A percentile compares a stretch with the other conserved stretches of the same genome.
Evolutionary conservation across 2,888 invertebrate genomes (phyloP).

Genomic region (Saturnia japonica): DNA sequence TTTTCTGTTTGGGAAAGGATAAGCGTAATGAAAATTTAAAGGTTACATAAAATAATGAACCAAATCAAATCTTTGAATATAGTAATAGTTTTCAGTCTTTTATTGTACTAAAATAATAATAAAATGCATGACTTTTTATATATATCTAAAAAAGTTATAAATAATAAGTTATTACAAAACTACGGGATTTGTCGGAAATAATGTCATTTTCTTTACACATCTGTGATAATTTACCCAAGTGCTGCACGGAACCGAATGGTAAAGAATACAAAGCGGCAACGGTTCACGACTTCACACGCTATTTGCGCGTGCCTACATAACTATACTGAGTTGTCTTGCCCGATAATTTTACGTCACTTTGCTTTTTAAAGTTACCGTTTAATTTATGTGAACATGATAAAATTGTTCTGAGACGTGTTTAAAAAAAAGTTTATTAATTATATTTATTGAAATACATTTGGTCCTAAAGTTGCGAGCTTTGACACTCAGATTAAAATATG

Average conservation of each 20-base stretch:
- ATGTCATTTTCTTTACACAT: conserved; percentile 35
- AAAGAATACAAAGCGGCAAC: conserved; percentile 23
- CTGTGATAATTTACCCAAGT: conserved; percentile 32
- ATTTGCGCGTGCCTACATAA: conserved; percentile 28
- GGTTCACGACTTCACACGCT: conserved; percentile 24
- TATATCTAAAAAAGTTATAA: conserved; percentile 15
- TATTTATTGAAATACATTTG: not conserved
- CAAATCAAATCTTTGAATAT: too few relatives aligned
- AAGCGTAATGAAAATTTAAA: not conserved
- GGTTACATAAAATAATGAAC: not conserved
- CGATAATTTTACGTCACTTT: conserved; percentile 27
- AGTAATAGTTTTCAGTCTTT: not conserved
- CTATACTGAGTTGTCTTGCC: conserved; percentile 9
- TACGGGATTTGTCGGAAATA: conserved; percentile 29
- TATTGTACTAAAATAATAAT: not conserved
- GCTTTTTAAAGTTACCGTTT: conserved; percentile 33
- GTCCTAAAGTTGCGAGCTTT: not conserved
- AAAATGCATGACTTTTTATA: not conserved
- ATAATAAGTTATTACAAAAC: conserved; percentile 23
- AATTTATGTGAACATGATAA: conserved; percentile 28
- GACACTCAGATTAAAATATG: not conserved
- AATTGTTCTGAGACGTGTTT: not conserved
- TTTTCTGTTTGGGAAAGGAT: not conserved
- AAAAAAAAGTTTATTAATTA: not conserved
- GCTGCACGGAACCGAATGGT: conserved; percentile 30